Conservation (phyloP, 2,113 vertebrate species). For the Callaeas wilsoni region DNA sequence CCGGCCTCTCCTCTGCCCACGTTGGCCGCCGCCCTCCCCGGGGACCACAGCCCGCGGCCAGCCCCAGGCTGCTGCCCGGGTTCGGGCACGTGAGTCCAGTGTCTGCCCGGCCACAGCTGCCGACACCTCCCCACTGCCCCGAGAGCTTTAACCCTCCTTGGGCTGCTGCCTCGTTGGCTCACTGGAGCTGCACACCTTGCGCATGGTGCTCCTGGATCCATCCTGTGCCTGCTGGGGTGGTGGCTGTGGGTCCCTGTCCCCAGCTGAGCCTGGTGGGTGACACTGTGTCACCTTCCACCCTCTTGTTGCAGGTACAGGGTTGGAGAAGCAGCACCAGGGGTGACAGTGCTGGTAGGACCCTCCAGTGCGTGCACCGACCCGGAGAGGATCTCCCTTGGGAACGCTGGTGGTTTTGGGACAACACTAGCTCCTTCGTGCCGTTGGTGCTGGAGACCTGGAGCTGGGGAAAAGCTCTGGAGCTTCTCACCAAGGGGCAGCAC, state of each 20-base stretch:
- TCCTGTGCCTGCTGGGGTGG: accelerated
- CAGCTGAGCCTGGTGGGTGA: background rate
- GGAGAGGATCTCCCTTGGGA: background rate
- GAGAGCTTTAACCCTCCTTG: background rate
- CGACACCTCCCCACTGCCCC: background rate
- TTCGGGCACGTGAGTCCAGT: background rate
- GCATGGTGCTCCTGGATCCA: accelerated
- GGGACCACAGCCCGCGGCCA: background rate
- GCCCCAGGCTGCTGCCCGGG: background rate
- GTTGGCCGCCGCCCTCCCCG: background rate
- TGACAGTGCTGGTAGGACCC: background rate
- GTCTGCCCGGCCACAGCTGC: background rate
- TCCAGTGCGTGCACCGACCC: accelerated
- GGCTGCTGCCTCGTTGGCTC: background rate
- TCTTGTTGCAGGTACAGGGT: background rate
- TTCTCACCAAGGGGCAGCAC: background rate
- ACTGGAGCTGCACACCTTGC: background rate
- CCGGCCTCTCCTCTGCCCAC: background rate
- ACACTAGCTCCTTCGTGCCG: accelerated
- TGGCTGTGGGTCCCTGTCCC: background rate
- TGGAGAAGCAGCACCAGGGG: background rate
- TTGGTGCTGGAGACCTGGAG: background rate
- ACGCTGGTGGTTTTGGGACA: accelerated
- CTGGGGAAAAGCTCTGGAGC: background rate
- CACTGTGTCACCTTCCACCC: background rate